These are phyloP conservation scores for Cylloceria caligata DNA, from an alignment of 2,888 invertebrate species.

Conservation along the genomic window DNA sequence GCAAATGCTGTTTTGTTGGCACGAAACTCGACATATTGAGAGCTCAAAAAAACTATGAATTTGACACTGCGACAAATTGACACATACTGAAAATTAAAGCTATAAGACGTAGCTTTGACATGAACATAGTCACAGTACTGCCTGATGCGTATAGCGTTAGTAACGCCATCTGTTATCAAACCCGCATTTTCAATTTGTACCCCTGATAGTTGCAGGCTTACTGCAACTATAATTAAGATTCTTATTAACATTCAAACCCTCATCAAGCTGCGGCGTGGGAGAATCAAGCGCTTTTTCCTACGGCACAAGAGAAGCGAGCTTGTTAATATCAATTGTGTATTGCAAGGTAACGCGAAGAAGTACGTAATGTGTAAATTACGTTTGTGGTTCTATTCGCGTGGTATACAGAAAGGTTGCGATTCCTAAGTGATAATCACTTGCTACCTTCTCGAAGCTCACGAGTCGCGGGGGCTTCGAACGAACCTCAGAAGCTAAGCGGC, in stretches of 20 bases:
- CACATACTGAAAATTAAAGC: no score
- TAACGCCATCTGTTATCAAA: no score
- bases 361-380: constrained; percentile 32
- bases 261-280: not conserved
- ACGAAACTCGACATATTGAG: no score
- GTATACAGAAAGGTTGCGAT: constrained; percentile 36
- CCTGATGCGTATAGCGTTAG: no score
- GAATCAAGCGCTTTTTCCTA: not conserved
- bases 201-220: not conserved
- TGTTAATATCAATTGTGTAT: not conserved
- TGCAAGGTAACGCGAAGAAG: constrained; percentile 25
- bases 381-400: not conserved
- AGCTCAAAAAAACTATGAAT: no score
- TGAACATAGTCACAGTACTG: no score
- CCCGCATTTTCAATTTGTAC: no score
- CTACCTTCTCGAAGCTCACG: constrained; percentile 6
- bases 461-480: constrained; percentile 40
- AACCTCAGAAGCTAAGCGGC: constrained; percentile 38
- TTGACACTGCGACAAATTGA: no score
- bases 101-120: no score
- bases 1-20: no score
- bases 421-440: not conserved
- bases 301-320: constrained; percentile 5
- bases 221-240: not conserved
- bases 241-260: not conserved